Conservation (phyloP, 2,797 vertebrate genomes). For the Lerista edwardsae region DNA sequence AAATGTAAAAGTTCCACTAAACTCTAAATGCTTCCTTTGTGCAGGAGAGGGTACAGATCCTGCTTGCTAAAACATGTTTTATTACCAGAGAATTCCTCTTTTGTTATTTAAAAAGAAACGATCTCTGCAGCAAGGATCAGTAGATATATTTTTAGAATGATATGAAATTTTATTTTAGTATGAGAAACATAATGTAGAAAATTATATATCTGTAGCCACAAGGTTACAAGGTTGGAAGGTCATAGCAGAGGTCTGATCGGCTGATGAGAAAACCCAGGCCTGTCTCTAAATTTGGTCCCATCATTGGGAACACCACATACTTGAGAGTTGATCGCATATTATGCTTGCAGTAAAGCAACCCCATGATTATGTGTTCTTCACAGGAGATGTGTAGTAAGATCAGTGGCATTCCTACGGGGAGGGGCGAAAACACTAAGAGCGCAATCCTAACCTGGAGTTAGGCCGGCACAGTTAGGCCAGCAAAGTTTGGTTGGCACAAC, state of each 20-base stretch:
- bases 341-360: too few relatives aligned
- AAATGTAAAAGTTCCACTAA: constrained; percentile 40
- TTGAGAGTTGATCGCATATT: background rate
- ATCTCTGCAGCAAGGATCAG: constrained; percentile 59
- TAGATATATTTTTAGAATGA: constrained; percentile 70
- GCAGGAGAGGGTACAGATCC: constrained; percentile 50
- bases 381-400: background rate
- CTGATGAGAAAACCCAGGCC: constrained; percentile 39
- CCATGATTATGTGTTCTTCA: background rate
- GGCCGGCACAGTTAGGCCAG: too few relatives aligned
- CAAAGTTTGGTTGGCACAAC: too few relatives aligned
- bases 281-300: background rate
- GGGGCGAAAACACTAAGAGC: too few relatives aligned
- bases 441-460: too few relatives aligned
- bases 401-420: too few relatives aligned
- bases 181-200: constrained; percentile 52
- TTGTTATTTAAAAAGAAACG: too few relatives aligned
- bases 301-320: background rate
- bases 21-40: constrained; percentile 56
- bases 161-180: constrained; percentile 72
- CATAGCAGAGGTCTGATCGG: constrained; percentile 47
- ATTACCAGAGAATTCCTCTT: constrained; percentile 60
- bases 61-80: constrained; percentile 60
- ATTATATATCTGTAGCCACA: constrained; percentile 32
- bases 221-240: constrained; percentile 20